Percentiles rank a stretch among this genome's conserved stretches.
Conservation (phyloP, 2,797 vertebrate species). For the Hyperoplus immaculatus region DNA sequence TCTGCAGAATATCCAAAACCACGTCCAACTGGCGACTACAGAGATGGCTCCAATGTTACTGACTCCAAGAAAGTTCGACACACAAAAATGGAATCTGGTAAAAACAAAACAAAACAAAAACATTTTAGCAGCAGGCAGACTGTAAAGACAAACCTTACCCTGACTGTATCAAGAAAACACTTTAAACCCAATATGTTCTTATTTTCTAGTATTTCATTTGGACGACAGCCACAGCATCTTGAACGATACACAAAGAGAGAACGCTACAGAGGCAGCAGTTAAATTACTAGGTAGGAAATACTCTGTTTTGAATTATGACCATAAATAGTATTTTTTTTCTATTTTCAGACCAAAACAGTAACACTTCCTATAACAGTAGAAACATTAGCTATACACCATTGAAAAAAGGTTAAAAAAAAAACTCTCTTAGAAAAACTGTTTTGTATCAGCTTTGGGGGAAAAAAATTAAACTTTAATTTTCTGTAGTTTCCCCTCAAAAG, state of each 20-base stretch:
- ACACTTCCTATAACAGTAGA: not conserved
- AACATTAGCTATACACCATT: not conserved
- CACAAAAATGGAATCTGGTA: not conserved
- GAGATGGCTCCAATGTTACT: not conserved
- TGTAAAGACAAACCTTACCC: too few species aligned
- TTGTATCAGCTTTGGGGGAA: too few species aligned
- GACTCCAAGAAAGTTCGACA: not conserved
- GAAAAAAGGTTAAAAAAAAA: not conserved
- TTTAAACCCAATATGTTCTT: not conserved
- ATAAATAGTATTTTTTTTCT: not conserved
- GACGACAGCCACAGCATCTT: not conserved
- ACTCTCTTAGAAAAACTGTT: not conserved
- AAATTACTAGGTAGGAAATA: not conserved
- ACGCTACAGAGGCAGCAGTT: not conserved
- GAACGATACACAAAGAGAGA: not conserved
- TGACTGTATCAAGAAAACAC: not conserved
- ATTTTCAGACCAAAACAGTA: not conserved
- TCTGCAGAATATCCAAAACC: slow-evolving; percentile 35
- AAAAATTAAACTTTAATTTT: too few species aligned
- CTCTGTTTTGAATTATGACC: not conserved
- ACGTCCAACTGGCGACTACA: slow-evolving; percentile 11
- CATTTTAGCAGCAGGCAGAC: not conserved
- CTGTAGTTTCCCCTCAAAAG: too few species aligned
- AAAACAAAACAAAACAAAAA: not conserved
- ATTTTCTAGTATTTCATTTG: not conserved